Conservation (phyloP, 2,888 invertebrate species). For the Synergus umbraculus region DNA sequence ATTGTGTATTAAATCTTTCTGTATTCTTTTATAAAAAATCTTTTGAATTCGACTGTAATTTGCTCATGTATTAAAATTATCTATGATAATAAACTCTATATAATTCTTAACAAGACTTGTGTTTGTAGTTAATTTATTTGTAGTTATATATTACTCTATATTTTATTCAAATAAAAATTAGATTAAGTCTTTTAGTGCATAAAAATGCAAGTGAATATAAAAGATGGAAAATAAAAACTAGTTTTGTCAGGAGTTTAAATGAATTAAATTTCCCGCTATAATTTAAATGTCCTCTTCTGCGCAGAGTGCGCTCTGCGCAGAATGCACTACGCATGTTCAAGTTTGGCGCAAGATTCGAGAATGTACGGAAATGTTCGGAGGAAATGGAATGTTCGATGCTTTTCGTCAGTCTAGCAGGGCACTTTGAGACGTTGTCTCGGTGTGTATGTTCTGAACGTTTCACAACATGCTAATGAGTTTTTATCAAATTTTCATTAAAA, state of each 20-base stretch:
- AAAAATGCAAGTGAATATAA: not conserved
- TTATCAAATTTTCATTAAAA: slow-evolving; percentile 84
- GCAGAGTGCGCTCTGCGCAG: no score
- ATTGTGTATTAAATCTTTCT: not conserved
- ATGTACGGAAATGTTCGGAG: slow-evolving; percentile 1
- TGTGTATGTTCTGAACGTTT: slow-evolving; percentile 72
- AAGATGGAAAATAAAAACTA: not conserved
- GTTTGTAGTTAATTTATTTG: not conserved
- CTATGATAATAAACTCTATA: not conserved
- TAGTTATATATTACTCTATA: not conserved
- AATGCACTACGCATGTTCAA: no score
- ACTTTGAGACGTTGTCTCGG: slow-evolving; percentile 75
- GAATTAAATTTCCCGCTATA: not conserved
- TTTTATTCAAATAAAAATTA: not conserved
- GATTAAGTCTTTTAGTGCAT: not conserved
- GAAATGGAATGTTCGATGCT: not conserved
- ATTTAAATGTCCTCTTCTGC: not conserved
- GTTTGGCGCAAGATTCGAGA: not conserved
- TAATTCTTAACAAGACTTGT: not conserved
- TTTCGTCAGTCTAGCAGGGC: slow-evolving; percentile 58
- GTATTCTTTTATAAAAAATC: not conserved
- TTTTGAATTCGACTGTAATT: not conserved
- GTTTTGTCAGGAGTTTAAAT: not conserved
- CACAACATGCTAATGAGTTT: slow-evolving; percentile 85
- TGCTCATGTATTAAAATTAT: not conserved